Percentiles rank a stretch among this genome's conserved stretches.
Evolutionary conservation across 2,797 vertebrate species (phyloP).

Genomic region (Sebastiscus albofasciatus): DNA sequence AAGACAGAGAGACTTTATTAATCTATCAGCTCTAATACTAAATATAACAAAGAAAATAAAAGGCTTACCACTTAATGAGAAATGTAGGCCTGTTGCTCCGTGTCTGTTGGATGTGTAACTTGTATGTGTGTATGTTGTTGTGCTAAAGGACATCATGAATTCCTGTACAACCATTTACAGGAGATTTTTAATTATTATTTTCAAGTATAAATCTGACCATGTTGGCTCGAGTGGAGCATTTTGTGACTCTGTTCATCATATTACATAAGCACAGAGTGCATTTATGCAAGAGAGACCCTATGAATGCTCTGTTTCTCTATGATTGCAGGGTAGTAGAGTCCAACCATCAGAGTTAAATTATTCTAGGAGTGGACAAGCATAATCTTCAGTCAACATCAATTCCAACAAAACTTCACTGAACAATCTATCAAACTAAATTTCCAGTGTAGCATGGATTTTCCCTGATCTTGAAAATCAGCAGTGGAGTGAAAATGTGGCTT

Average conservation of each 20-base stretch:
- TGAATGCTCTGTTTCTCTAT: neutral
- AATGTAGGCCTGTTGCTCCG: neutral
- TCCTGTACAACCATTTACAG: neutral
- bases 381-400: neutral
- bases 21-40: neutral
- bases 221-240: neutral
- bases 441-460: neutral
- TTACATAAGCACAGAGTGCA: neutral
- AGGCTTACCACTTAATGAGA: neutral
- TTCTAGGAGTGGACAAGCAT: constrained; percentile 5
- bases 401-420: neutral
- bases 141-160: neutral
- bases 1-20: neutral
- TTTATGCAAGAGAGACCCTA: neutral
- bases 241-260: neutral
- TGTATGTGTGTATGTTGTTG: neutral
- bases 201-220: neutral
- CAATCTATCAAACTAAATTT: neutral
- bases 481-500: constrained; percentile 1
- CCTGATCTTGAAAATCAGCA: constrained; percentile 6
- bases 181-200: neutral
- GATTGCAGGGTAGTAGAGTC: neutral
- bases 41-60: neutral
- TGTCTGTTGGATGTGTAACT: neutral
- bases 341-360: neutral